Percentiles rank a stretch among this genome's conserved stretches.
Conservation (phyloP, 2,888 invertebrate species). For the Acanthosoma haemorrhoidale region DNA sequence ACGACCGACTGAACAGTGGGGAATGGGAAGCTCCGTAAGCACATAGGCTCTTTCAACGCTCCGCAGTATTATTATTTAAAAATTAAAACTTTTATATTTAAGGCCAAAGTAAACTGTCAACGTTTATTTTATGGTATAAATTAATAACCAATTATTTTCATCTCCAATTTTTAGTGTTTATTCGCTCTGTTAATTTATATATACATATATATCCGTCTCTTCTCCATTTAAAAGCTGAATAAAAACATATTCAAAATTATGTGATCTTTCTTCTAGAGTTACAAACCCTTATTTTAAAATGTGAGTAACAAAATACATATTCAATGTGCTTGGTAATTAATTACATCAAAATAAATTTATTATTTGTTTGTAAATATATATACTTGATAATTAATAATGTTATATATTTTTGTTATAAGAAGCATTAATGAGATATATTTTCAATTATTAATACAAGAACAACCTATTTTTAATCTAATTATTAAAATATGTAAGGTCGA, state of each 20-base stretch:
- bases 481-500: constrained; percentile 18
- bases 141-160: no score
- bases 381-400: constrained; percentile 36
- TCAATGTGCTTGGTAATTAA: constrained; percentile 31
- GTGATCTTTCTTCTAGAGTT: constrained; percentile 18
- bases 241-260: constrained; percentile 21
- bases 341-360: constrained; percentile 22
- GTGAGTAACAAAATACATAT: constrained; percentile 14
- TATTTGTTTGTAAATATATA: constrained; percentile 38
- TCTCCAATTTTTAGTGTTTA: neutral
- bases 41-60: constrained; percentile 1
- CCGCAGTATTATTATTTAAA: constrained; percentile 17
- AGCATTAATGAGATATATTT: constrained; percentile 34
- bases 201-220: neutral
- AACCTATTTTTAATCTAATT: constrained; percentile 36
- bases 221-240: constrained; percentile 5
- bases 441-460: constrained; percentile 33
- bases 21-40: constrained; percentile 20
- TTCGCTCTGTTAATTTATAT: neutral
- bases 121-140: neutral
- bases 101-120: neutral
- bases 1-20: constrained; percentile 19
- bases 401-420: constrained; percentile 39
- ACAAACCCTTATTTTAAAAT: neutral
- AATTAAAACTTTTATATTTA: neutral